Base-by-base conservation (phyloP, 2,888 invertebrate genomes). In the Lepas anatifera region DNA sequence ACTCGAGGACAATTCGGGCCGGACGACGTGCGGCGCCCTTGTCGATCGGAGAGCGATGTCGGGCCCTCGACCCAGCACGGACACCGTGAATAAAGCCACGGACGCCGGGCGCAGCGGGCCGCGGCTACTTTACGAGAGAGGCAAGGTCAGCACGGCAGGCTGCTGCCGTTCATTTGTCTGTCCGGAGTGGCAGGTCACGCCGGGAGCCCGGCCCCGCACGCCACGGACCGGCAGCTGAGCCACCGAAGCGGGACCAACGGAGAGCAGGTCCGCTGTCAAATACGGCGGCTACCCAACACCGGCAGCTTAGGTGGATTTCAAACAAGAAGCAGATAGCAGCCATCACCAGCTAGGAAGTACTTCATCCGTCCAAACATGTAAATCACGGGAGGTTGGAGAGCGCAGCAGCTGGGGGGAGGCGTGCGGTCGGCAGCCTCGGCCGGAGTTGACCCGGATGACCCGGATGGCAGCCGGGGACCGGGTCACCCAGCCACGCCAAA, bases 381-480 rank as follows among this genome's bases (percentile, higher is more conserved):
- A n/a, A n/a, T n/a, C n/a, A n/a, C n/a, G n/a, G n/a, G n/a, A n/a
- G n/a, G n/a, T n/a, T n/a, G n/a, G n/a, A n/a, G n/a, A n/a, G n/a
- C n/a, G n/a, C n/a, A n/a, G n/a, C n/a, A n/a, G n/a, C n/a, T n/a
- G n/a, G n/a, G n/a, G n/a, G n/a, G n/a, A n/a, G n/a, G n/a, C n/a
- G n/a, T n/a, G n/a, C n/a, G n/a, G n/a, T n/a, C n/a, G n/a, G n/a
- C n/a, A n/a, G n/a, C n/a, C n/a, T n/a, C n/a, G n/a, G n/a, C n/a
- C n/a, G n/a, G n/a, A n/a, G n/a, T n/a, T n/a, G n/a, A 58, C 58
- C 58, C 11, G 13, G 58, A 18, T 58, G 58, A 58, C 58, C 58
- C 32, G 58, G 58, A 58, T 58, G 22, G 27, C 6, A 32, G 16
- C 18, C 4, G 58, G 58, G 32, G 32, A n/a, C n/a, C n/a, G n/a